Base-by-base conservation (phyloP, 2,888 invertebrate genomes). In the Drosophila atroscutellata region DNA sequence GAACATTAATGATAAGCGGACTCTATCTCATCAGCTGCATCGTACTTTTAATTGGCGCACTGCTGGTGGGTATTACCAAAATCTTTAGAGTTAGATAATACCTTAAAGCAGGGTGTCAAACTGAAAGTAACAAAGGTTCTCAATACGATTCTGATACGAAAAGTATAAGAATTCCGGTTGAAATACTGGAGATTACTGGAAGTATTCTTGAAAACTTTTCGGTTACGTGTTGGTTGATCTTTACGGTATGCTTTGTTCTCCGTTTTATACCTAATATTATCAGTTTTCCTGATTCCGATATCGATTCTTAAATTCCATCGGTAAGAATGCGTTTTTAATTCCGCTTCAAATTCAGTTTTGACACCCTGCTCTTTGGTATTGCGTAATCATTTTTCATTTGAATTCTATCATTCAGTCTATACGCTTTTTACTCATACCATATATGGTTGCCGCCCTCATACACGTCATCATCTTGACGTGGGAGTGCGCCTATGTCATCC, bases 1-100 rank as follows among this genome's bases (percentile, higher is more conserved):
- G 56, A 6, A 55, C 70, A 0, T 39, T 90, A 2, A n/a, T 77
- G 0, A 34, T 90, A 7, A 82, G 77, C 45, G 90, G 90, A 2
- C n/a, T 61, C 15, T 90, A 90, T 49, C 69, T 88, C 0, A 52
- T 82, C 7, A 58, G 63, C 54, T 90, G 90, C 30, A 26, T 90
- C 2, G 32, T 71, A 24, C 64, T 86, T 0, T 51, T 86, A 0
- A 54, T 86, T 6, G 85, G 89, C 2, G 63, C 80, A 1, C 30
- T 86, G 0, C 3, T 86, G 71, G 85, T 88, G 49, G 42, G 71
- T 63, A 20, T 15, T 9, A 13, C 2, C 1, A 5, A 15, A 6
- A 54, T 24, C 15, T 24, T 7, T 45, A 15, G 3, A 20, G 20
- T 20, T 20, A 45, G 15, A 24, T 24, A 24, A 2, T 20, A 24